phyloP scores from a whole-genome alignment of 2,797 vertebrate genomes.

The Chloroceryle amazona region DNA sequence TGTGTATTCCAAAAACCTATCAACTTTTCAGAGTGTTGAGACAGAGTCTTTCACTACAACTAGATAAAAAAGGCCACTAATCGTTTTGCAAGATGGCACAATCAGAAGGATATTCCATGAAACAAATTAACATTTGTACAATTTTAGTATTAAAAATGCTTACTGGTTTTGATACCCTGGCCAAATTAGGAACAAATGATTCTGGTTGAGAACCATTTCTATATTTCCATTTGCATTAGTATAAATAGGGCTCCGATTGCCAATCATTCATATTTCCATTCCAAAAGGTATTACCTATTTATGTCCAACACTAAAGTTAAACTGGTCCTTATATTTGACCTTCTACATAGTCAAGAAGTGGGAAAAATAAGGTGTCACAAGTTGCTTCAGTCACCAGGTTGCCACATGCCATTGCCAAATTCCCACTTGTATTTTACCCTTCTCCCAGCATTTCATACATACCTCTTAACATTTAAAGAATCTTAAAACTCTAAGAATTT shows the following conservation, averaged over 20 bases:
- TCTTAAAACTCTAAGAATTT: not conserved
- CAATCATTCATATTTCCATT: not conserved
- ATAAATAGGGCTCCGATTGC: not conserved
- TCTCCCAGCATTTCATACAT: not conserved
- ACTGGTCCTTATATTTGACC: not conserved
- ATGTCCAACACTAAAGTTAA: not conserved
- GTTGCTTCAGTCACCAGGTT: not conserved
- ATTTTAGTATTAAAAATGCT: not conserved
- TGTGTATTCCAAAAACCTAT: not conserved
- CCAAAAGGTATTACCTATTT: not conserved
- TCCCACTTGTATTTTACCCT: not conserved
- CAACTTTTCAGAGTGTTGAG: not conserved
- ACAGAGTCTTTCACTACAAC: not conserved
- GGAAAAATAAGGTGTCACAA: fast-evolving
- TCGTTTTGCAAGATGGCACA: not conserved
- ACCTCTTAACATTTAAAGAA: not conserved
- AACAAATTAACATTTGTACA: not conserved
- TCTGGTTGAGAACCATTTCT: not conserved
- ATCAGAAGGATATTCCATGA: not conserved
- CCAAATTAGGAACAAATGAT: not conserved
- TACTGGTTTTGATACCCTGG: not conserved
- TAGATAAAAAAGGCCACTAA: not conserved
- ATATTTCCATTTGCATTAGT: not conserved
- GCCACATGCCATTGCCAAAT: not conserved
- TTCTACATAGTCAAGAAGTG: not conserved